Evolutionary conservation across 2,888 invertebrate species (phyloP), one percentile per base, ranked within the genome.

Genomic region (Thymelicus sylvestris): DNA sequence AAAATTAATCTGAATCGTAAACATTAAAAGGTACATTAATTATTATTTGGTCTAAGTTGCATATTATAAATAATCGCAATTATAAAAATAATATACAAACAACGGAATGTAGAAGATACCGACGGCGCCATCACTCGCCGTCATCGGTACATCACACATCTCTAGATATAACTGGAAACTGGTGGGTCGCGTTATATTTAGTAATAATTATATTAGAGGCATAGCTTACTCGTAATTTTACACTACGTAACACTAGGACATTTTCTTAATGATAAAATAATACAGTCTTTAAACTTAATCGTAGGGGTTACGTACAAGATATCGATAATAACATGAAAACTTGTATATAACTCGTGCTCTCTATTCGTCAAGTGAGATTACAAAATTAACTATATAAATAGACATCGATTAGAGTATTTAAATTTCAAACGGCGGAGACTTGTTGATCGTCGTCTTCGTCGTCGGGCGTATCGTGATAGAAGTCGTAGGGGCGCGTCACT

Each of bases 401-500:
- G 88, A 90, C 86, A 87, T 88, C 79, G 76, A 86, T 87, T 78
- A 83, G 88, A 88, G 88, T 89, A 89, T 90, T 86, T 82, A 86
- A 80, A 78, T 74, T 85, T 90, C 85, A 93, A 84, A 94, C 94
- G 61, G 94, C 94, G 38, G 94, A 94, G 67, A 94, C 94, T 81
- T 94, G 94, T 78, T 94, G 94, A 79, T 94, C 94, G 73, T 94
- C 94, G 71, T 94, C 94, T 68, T 94, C 94, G 75, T 94, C 94
- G 75, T 94, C 94, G 10, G 92, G 93, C 70, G 88, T 81, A 76
- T 92, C 92, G 76, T 91, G 93, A 77, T 96, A 96, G 87, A 96
- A 96, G 85, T 96, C 96, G 87, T 95, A 96, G 79, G 96, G 95
- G 79, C 96, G 95, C 74, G 97, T 96, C 77, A 97, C 97, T 79